phyloP scores from a whole-genome alignment of 2,113 vertebrate genomes.

The Vidua macroura region DNA sequence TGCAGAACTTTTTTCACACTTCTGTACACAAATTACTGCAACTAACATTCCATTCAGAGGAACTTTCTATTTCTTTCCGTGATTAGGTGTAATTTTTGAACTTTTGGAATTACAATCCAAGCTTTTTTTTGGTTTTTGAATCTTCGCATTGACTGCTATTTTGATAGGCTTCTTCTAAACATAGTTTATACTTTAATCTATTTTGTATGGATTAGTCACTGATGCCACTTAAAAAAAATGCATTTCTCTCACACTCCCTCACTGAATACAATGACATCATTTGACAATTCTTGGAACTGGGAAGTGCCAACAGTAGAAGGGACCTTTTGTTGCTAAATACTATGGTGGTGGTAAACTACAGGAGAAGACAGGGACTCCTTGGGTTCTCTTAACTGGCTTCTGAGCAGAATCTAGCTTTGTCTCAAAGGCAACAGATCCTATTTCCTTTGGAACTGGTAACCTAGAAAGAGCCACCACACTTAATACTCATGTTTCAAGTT shows the following conservation, averaged over 20 bases:
- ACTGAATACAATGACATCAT: accelerated
- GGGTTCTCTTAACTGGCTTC: not conserved
- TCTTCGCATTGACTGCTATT: not conserved
- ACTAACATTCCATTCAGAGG: not conserved
- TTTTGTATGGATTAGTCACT: not conserved
- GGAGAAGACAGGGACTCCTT: not conserved
- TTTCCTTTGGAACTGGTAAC: not conserved
- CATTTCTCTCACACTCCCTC: not conserved
- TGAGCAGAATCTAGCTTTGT: not conserved
- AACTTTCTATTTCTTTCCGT: not conserved
- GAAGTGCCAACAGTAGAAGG: not conserved
- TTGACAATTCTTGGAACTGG: not conserved
- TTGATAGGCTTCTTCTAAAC: not conserved
- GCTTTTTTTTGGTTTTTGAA: not conserved
- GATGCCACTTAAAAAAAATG: not conserved
- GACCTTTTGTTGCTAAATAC: not conserved
- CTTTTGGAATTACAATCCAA: not conserved
- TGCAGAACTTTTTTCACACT: not conserved
- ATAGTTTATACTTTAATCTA: not conserved
- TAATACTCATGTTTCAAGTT: not conserved
- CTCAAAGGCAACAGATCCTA: not conserved
- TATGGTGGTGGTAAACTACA: not conserved
- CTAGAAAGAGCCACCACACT: accelerated
- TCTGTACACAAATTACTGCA: not conserved
- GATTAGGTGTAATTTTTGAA: not conserved